Percentiles rank a stretch among this genome's conserved stretches.
Evolutionary conservation across 2,797 vertebrate species (phyloP).

Genomic region (Margarornis squamiger): DNA sequence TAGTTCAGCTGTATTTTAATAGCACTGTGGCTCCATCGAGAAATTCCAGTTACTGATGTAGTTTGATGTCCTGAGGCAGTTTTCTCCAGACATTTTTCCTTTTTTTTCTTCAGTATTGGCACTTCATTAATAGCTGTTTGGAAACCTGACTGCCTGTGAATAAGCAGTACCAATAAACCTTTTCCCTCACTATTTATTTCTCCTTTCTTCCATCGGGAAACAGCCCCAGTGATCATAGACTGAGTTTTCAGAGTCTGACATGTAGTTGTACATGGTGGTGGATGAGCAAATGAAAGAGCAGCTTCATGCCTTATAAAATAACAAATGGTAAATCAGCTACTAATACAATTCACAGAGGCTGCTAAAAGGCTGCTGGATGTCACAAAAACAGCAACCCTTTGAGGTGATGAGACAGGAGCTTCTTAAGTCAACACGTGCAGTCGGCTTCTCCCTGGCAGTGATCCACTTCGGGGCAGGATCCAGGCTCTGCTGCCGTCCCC

Average conservation of each 20-base stretch:
- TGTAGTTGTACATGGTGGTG: neutral
- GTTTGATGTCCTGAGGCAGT: neutral
- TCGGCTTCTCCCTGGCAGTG: neutral
- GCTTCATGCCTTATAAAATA: neutral
- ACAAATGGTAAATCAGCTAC: neutral
- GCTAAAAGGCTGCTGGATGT: constrained; percentile 33
- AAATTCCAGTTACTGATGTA: constrained; percentile 8
- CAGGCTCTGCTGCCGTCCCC: constrained; percentile 14
- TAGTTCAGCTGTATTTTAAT: constrained; percentile 54
- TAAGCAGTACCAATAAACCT: constrained; percentile 1
- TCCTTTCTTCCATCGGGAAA: neutral
- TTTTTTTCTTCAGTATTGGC: neutral
- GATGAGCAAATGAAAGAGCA: neutral
- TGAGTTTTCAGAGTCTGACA: neutral
- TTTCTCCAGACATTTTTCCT: constrained; percentile 12
- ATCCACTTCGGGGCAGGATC: neutral
- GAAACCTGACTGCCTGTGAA: neutral
- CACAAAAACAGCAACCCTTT: constrained; percentile 16
- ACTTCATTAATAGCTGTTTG: constrained; percentile 31
- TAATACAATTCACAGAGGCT: neutral
- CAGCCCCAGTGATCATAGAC: neutral
- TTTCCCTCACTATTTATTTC: neutral
- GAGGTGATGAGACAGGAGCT: neutral
- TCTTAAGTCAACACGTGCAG: neutral
- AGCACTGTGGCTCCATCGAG: neutral